These are phyloP conservation scores for Hydrocynus forskahlii DNA, from an alignment of 2,797 vertebrate species.

Conservation along the genomic window DNA sequence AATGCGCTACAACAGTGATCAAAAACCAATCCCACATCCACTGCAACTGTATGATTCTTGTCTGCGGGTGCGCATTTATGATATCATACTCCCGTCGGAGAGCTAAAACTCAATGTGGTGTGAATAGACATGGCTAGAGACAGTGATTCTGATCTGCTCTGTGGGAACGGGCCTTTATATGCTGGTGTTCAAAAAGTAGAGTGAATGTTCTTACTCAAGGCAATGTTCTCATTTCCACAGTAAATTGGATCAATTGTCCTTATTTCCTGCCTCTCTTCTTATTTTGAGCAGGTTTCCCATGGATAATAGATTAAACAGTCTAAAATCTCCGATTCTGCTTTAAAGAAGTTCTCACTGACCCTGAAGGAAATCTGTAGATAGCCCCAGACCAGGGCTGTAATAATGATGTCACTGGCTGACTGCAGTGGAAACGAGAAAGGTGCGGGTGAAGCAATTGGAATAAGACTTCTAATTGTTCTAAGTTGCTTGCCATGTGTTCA, in stretches of 20 bases:
- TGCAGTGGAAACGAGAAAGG: not conserved
- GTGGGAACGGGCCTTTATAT: slow-evolving; percentile 20
- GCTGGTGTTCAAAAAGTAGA: slow-evolving; percentile 12
- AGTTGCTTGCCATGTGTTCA: no score
- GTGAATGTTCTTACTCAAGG: slow-evolving; percentile 26
- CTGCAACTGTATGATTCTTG: slow-evolving; percentile 22
- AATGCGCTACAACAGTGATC: not conserved
- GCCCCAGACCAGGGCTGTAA: not conserved
- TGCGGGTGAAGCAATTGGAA: not conserved
- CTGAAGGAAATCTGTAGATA: slow-evolving; percentile 23
- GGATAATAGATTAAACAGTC: slow-evolving; percentile 9
- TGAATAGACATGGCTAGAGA: not conserved
- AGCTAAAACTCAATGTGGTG: slow-evolving; percentile 12
- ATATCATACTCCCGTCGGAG: slow-evolving; percentile 10
- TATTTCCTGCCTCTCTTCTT: slow-evolving; percentile 24
- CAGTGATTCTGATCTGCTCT: slow-evolving; percentile 7
- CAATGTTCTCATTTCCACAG: slow-evolving; percentile 26
- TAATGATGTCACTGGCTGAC: not conserved
- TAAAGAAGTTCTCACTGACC: slow-evolving; percentile 2
- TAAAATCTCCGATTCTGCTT: not conserved
- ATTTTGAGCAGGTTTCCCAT: slow-evolving; percentile 17
- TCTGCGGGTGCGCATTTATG: slow-evolving; percentile 9
- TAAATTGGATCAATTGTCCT: slow-evolving; percentile 41
- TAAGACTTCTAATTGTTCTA: not conserved
- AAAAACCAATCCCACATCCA: slow-evolving; percentile 25